Conservation (phyloP, 30 jellyfish, hydroid and myxozoan genomes). For the Nemopilema nomurai region DNA sequence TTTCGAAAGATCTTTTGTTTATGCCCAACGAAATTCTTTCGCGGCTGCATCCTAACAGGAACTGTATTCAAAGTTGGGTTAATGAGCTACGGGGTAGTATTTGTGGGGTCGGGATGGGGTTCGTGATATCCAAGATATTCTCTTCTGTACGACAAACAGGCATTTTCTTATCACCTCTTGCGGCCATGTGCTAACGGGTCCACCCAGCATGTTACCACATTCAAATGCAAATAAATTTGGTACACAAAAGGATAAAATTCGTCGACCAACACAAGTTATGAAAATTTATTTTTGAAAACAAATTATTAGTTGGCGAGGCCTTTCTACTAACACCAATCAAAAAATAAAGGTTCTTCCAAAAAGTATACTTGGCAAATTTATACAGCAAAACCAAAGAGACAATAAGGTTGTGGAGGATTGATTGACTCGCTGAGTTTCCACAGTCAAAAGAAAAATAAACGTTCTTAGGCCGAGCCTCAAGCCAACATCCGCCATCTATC, state of each 20-base stretch:
- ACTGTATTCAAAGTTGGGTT: no score
- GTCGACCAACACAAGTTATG: not conserved
- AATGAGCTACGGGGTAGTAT: no score
- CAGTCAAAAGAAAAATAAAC: not conserved
- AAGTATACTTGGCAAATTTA: no score
- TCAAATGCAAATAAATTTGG: conserved; percentile 28
- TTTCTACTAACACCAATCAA: not conserved
- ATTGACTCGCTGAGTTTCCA: no score
- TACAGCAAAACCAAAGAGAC: no score
- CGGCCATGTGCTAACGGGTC: conserved; percentile 41
- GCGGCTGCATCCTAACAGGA: no score
- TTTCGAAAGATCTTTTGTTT: no score
- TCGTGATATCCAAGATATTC: not conserved
- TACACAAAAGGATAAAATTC: not conserved
- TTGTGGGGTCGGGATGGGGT: no score
- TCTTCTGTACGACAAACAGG: conserved; percentile 9
- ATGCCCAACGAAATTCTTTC: no score
- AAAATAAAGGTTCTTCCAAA: not conserved
- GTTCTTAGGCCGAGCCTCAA: not conserved
- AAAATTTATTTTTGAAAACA: not conserved
- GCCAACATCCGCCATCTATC: not conserved
- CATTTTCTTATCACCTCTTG: not conserved
- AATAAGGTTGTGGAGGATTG: no score
- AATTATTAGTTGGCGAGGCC: not conserved
- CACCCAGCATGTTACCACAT: conserved; percentile 27